Conservation (phyloP, 2,797 vertebrate genomes). For the Bradypodion ventrale region DNA sequence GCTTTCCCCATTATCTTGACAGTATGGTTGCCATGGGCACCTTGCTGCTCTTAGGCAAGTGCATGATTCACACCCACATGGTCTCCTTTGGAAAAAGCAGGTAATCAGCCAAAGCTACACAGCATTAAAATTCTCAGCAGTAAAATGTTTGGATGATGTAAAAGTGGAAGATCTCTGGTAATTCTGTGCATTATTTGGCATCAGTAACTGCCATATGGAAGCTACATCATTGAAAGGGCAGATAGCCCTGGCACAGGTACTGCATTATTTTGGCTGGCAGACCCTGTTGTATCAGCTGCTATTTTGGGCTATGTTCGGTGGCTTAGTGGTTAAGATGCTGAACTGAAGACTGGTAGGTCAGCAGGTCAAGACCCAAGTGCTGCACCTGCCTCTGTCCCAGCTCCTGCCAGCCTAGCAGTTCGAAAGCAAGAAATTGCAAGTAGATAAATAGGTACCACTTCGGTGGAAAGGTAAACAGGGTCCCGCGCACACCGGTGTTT, state of each 20-base stretch:
- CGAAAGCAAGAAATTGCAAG: too few species aligned
- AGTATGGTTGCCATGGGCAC: not conserved
- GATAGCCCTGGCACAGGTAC: not conserved
- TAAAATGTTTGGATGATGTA: not conserved
- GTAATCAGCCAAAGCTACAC: not conserved
- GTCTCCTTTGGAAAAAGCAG: not conserved
- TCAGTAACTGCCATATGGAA: not conserved
- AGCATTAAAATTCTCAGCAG: too few species aligned
- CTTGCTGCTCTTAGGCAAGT: not conserved
- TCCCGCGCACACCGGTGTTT: too few species aligned
- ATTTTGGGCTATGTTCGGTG: too few species aligned
- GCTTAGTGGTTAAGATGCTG: too few species aligned
- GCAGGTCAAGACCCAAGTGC: too few species aligned
- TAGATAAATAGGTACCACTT: too few species aligned
- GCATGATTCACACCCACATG: not conserved
- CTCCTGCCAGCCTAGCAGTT: too few species aligned
- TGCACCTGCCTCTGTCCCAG: too few species aligned
- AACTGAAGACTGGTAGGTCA: too few species aligned
- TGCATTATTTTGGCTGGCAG: not conserved
- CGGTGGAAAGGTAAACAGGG: too few species aligned
- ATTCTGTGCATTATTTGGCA: not conserved
- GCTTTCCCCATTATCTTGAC: not conserved
- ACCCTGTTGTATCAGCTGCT: too few species aligned
- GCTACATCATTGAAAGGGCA: not conserved
- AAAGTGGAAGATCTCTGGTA: not conserved